These are phyloP conservation scores for Grus americana DNA, from an alignment of 2,113 vertebrate species.

Conservation along the genomic window DNA sequence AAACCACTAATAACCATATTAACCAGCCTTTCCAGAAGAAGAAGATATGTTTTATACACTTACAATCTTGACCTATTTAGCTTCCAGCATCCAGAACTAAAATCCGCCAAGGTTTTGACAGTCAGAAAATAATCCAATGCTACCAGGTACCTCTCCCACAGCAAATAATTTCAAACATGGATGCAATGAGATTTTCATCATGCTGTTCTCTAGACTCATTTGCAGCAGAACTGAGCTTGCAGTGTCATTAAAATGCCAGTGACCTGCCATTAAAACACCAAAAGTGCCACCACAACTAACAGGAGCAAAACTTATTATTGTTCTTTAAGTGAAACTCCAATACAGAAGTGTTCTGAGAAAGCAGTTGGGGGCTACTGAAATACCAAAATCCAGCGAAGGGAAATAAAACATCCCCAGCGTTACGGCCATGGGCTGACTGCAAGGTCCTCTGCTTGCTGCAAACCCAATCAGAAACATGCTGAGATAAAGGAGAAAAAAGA, in stretches of 20 bases:
- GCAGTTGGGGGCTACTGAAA: background rate
- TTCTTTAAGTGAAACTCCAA: background rate
- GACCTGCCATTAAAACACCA: background rate
- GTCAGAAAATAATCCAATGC: background rate
- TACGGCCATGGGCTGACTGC: background rate
- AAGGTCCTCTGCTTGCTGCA: background rate
- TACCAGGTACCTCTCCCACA: background rate
- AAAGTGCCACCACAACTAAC: background rate
- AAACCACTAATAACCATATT: background rate
- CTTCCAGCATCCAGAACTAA: background rate
- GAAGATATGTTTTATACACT: background rate
- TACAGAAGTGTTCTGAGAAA: background rate
- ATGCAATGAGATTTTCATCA: background rate
- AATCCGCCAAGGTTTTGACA: background rate
- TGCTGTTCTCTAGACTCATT: background rate
- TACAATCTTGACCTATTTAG: background rate
- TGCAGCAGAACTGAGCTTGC: background rate
- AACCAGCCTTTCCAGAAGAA: background rate
- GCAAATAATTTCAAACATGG: background rate
- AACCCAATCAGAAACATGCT: background rate
- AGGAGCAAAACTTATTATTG: background rate
- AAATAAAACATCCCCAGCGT: background rate
- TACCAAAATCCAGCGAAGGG: background rate
- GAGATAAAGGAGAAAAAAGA: background rate
- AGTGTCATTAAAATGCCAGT: background rate